A percentile compares a stretch with the other conserved stretches of the same genome.
These are phyloP conservation scores for Cephus spinipes DNA, from an alignment of 2,888 invertebrate species.

Conservation along the genomic window DNA sequence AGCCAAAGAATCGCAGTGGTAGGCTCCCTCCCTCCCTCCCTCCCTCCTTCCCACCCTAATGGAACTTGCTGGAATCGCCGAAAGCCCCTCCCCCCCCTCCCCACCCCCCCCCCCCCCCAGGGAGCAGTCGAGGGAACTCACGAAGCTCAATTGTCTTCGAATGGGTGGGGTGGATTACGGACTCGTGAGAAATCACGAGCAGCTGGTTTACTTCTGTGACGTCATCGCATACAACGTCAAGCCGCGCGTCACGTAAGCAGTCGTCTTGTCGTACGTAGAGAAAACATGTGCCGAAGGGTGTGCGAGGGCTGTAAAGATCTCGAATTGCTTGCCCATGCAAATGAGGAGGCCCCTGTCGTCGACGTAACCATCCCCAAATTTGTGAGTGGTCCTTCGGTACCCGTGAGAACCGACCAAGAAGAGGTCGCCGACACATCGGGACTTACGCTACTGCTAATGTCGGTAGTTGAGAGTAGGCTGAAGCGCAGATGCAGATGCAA, in stretches of 20 bases:
- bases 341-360: neutral
- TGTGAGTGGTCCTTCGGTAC: too few species aligned
- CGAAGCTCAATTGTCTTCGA: constrained; percentile 53
- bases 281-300: neutral
- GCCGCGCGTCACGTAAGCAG: too few species aligned
- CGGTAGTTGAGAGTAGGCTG: neutral
- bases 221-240: constrained; percentile 12
- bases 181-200: constrained; percentile 64
- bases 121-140: constrained; percentile 19
- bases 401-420: too few species aligned
- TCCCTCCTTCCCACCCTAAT: too few species aligned
- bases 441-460: too few species aligned
- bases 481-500: constrained; percentile 28
- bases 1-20: too few species aligned
- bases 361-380: too few species aligned
- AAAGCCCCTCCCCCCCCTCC: neutral
- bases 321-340: constrained; percentile 4
- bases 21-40: too few species aligned
- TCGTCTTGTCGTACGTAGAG: neutral
- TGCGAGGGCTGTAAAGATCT: neutral
- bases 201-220: constrained; percentile 47
- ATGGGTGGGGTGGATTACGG: constrained; percentile 64
- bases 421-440: too few species aligned
- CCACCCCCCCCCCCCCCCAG: neutral
- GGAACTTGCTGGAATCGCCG: too few species aligned